These are phyloP conservation scores for Pseudococcus jackbeardsleyi DNA, from an alignment of 2,888 invertebrate genomes.

Conservation along the genomic window DNA sequence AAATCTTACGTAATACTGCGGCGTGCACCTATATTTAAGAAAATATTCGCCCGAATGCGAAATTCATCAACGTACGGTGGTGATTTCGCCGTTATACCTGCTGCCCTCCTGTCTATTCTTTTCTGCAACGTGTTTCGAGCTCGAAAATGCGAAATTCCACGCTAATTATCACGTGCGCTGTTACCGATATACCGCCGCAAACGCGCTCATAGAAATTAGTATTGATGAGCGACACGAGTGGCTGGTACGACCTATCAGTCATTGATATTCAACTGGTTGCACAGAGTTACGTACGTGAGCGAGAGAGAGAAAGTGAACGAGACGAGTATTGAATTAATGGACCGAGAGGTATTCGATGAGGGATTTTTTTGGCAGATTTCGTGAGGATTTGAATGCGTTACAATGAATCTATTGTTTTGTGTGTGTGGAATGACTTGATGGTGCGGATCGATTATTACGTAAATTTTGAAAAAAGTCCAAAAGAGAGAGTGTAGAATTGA, in stretches of 20 bases:
- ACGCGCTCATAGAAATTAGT: background rate
- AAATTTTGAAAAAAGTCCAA: background rate
- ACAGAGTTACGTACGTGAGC: background rate
- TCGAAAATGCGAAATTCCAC: background rate
- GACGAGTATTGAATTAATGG: background rate
- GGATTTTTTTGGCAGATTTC: background rate
- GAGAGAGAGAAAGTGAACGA: background rate
- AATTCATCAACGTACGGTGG: background rate
- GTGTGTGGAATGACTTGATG: background rate
- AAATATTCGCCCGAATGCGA: background rate
- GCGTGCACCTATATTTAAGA: background rate
- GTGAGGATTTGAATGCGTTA: background rate
- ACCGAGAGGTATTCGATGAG: background rate
- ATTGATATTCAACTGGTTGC: background rate
- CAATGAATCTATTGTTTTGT: slow-evolving; percentile 1
- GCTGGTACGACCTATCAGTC: background rate
- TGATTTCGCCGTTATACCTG: background rate
- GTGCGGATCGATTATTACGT: background rate
- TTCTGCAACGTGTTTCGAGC: background rate
- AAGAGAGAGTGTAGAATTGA: background rate
- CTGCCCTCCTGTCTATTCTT: background rate
- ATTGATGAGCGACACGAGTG: too few species aligned
- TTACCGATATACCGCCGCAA: background rate
- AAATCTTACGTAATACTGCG: background rate
- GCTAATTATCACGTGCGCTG: background rate